A percentile compares a stretch with the other conserved stretches of the same genome.
Evolutionary conservation across 2,113 vertebrate genomes (phyloP).

Genomic region (Uropsilus gracilis): DNA sequence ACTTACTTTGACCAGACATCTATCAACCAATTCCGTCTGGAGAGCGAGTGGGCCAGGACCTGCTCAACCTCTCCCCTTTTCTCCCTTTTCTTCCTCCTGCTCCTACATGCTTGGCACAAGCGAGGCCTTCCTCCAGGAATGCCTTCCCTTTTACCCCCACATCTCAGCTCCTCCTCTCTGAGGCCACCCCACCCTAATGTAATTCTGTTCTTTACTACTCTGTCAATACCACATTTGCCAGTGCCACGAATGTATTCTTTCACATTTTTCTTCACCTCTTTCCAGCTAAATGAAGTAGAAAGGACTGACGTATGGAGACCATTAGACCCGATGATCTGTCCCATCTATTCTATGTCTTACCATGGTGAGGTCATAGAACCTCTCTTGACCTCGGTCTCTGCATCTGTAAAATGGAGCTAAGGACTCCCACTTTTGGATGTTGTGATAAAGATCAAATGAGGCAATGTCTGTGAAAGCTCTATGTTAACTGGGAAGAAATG

Average conservation of each 20-base stretch:
- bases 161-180: neutral
- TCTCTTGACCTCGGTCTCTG: neutral
- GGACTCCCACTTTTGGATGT: neutral
- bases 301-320: neutral
- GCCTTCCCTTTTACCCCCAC: neutral
- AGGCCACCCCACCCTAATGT: neutral
- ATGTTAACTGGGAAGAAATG: neutral
- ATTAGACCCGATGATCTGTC: neutral
- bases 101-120: neutral
- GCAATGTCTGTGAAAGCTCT: neutral
- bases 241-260: neutral
- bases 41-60: neutral
- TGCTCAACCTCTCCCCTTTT: neutral
- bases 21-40: neutral
- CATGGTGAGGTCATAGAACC: neutral
- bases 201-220: neutral
- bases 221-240: too few species aligned
- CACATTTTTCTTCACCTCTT: neutral
- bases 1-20: neutral
- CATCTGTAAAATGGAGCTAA: neutral
- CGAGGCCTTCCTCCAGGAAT: neutral
- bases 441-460: neutral
- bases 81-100: neutral
- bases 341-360: neutral
- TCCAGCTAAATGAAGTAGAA: neutral